Evolutionary conservation across 2,797 vertebrate genomes (phyloP), one percentile per base, ranked within the genome.

Genomic region (Enoplosus armatus): DNA sequence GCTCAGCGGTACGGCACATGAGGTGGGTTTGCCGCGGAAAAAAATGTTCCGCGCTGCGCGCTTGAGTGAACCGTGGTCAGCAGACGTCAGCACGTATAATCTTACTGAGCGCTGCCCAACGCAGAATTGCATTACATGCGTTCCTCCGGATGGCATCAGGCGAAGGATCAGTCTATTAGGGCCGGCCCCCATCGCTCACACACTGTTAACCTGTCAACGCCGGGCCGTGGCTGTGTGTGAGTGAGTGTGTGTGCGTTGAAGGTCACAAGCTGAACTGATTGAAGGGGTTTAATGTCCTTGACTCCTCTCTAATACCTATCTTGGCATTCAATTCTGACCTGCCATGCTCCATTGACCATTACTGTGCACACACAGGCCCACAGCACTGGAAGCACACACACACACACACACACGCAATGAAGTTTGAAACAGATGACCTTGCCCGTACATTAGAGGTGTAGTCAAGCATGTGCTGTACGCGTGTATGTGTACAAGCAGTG

Each of bases 241-340:
- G 54, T 71, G 45, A 65, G 68, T 70, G 63, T 71, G 63, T 73
- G 47, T 69, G 65, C 58, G 48, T 54, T 83, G 77, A 89, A 88
- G 86, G 87, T 90, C 83, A 87, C 58, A 24, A 27, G 37, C 31
- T 72, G 50, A 66, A 82, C 66, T 70, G 55, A 79, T 63, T 77
- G 60, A 35, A 22, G 18, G 50, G 15, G 18, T 86, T 89, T 81
- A 74, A 87, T 85, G 76, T 62, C 66, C 68, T 76, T 77, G 64
- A 62, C 67, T 76, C 54, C 67, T 75, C 83, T 72, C 33, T 85
- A 82, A 83, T 86, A 74, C 26, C 41, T 39, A 68, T 73, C 62
- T 72, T 90, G 89, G 63, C 91, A 91, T 92, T 93, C 82, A 65
- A 24, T 65, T 75, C 24, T 72, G 67, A 85, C 51, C 73, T 81